Conservation (phyloP, 2,113 vertebrate species). For the Galeopterus variegatus region DNA sequence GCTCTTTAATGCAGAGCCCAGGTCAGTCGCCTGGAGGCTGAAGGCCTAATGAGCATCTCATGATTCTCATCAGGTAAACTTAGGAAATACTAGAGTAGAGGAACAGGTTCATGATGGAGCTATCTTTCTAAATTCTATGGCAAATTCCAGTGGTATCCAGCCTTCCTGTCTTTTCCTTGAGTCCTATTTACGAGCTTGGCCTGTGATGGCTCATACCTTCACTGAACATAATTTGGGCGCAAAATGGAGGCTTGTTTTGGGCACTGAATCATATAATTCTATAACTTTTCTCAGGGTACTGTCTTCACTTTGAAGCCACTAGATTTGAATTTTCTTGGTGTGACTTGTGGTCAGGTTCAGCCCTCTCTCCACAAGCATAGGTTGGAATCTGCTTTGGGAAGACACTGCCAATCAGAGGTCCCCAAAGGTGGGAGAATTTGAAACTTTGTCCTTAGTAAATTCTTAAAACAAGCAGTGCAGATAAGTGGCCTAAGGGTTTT, state of each 20-base stretch:
- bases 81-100: not conserved
- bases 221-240: not conserved
- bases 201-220: not conserved
- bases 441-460: not conserved
- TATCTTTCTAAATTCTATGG: not conserved
- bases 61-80: not conserved
- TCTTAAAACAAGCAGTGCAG: not conserved
- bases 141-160: not conserved
- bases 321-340: not conserved
- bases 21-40: too few relatives aligned
- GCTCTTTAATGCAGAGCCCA: not conserved
- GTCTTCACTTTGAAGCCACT: not conserved
- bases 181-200: not conserved
- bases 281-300: not conserved
- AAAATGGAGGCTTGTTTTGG: not conserved
- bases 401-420: not conserved
- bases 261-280: not conserved
- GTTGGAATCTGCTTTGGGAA: not conserved
- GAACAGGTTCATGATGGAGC: not conserved
- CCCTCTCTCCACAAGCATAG: not conserved
- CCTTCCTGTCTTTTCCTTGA: not conserved
- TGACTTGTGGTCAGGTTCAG: not conserved
- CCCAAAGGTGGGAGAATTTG: not conserved
- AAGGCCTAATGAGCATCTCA: not conserved
- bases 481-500: not conserved